These are phyloP conservation scores for Trisateles emortualis DNA, from an alignment of 2,888 invertebrate genomes.

Conservation along the genomic window DNA sequence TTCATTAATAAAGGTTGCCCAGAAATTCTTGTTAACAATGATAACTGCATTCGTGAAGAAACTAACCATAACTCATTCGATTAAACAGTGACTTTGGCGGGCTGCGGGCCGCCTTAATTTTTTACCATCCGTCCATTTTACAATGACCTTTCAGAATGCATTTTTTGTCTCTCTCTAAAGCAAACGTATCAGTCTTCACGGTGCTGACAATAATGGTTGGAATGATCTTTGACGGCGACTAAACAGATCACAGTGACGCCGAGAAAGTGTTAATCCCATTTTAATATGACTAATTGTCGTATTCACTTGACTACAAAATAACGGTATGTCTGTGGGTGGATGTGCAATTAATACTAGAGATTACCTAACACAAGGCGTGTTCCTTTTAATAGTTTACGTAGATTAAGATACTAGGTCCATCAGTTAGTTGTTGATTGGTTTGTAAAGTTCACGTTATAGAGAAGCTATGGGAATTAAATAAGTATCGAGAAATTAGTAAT, in stretches of 20 bases:
- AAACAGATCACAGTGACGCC: constrained; percentile 63
- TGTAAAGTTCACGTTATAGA: too few species aligned
- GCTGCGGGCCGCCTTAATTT: constrained; percentile 76
- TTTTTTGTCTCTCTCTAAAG: not conserved
- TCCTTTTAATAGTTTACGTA: not conserved
- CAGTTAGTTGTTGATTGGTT: too few species aligned
- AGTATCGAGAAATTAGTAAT: too few species aligned
- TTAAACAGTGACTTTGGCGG: constrained; percentile 65
- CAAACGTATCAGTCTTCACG: constrained; percentile 13
- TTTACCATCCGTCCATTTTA: constrained; percentile 44
- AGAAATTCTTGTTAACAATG: constrained; percentile 69
- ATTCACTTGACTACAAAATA: constrained; percentile 62
- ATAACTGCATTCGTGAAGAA: constrained; percentile 73
- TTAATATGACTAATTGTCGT: constrained; percentile 80
- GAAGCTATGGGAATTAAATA: too few species aligned
- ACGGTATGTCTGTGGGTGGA: constrained; percentile 46
- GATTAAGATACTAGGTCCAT: too few species aligned
- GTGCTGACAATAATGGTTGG: constrained; percentile 45
- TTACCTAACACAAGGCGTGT: not conserved
- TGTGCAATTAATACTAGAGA: constrained; percentile 37
- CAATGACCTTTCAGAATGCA: constrained; percentile 30
- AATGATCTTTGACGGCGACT: constrained; percentile 54
- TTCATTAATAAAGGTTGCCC: constrained; percentile 65
- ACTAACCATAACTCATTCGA: constrained; percentile 85
- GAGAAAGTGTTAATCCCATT: constrained; percentile 78